Conservation (phyloP, 2,797 vertebrate genomes). For the Vespertilio murinus region DNA sequence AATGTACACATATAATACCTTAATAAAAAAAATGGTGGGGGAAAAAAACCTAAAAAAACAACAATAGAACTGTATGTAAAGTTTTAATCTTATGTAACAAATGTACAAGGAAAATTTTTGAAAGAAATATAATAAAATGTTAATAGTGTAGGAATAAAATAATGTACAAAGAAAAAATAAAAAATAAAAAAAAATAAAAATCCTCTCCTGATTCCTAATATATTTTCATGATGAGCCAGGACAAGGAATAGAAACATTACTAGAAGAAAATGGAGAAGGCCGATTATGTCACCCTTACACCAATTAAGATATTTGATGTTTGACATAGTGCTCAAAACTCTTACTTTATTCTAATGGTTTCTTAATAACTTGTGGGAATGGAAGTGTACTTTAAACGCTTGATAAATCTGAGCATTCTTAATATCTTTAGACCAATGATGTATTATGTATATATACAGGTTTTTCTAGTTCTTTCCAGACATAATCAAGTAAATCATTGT, state of each 20-base stretch:
- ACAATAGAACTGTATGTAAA: too few relatives aligned
- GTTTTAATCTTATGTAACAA: too few relatives aligned
- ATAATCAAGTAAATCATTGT: not conserved
- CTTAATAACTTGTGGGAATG: not conserved
- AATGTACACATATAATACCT: too few relatives aligned
- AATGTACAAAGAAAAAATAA: too few relatives aligned
- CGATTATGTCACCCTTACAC: not conserved
- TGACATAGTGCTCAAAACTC: not conserved
- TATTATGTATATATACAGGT: not conserved
- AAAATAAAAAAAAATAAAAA: too few relatives aligned
- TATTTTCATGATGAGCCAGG: not conserved
- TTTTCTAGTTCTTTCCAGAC: not conserved
- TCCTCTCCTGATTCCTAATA: not conserved
- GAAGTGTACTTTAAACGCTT: not conserved
- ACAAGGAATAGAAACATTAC: not conserved
- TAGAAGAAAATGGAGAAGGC: not conserved
- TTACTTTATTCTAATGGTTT: not conserved
- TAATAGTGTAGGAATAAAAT: too few relatives aligned
- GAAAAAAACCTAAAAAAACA: too few relatives aligned
- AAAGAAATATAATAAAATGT: too few relatives aligned
- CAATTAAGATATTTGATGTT: not conserved
- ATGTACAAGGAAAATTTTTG: too few relatives aligned
- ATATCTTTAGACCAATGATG: not conserved
- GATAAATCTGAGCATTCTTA: not conserved
- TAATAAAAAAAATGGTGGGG: too few relatives aligned